Evolutionary conservation across 2,797 vertebrate species (phyloP).

Genomic region (Arremon aurantiirostris): DNA sequence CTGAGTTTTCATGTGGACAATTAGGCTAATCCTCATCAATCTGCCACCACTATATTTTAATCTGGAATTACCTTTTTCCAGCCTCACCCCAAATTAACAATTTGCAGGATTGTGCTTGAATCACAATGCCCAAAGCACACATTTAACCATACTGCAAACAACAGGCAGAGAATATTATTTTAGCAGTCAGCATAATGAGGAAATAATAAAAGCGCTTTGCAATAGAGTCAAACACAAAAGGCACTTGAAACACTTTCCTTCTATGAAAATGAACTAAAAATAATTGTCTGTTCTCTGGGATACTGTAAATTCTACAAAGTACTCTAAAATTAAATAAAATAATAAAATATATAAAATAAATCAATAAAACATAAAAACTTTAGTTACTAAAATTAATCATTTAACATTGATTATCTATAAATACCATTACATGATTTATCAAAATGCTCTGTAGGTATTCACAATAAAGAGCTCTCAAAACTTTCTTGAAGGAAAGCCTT

Average conservation of each 20-base stretch:
- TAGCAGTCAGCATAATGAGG: conserved; percentile 4
- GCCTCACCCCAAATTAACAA: not conserved
- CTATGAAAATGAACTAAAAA: conserved; percentile 3
- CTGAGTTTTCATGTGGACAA: not conserved
- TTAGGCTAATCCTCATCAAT: not conserved
- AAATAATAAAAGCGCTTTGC: conserved; percentile 27
- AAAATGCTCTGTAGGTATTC: not conserved
- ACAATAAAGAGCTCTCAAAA: not conserved
- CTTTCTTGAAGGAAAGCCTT: not conserved
- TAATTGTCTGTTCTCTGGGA: not conserved
- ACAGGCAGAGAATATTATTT: conserved; percentile 24
- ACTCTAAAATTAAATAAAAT: not conserved
- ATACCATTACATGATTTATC: not conserved
- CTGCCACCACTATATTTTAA: not conserved
- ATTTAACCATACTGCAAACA: conserved; percentile 7
- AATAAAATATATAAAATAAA: not conserved
- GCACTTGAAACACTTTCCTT: not conserved
- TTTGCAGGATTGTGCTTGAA: not conserved
- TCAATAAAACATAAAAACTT: conserved; percentile 15
- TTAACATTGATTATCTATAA: conserved; percentile 7
- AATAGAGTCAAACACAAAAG: not conserved
- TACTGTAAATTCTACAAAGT: not conserved
- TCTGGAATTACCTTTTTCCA: not conserved
- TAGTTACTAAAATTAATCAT: not conserved
- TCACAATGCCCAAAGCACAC: not conserved